A percentile compares a stretch with the other conserved stretches of the same genome.
These are phyloP conservation scores for Phengaris arion DNA, from an alignment of 2,888 invertebrate genomes.

Conservation along the genomic window DNA sequence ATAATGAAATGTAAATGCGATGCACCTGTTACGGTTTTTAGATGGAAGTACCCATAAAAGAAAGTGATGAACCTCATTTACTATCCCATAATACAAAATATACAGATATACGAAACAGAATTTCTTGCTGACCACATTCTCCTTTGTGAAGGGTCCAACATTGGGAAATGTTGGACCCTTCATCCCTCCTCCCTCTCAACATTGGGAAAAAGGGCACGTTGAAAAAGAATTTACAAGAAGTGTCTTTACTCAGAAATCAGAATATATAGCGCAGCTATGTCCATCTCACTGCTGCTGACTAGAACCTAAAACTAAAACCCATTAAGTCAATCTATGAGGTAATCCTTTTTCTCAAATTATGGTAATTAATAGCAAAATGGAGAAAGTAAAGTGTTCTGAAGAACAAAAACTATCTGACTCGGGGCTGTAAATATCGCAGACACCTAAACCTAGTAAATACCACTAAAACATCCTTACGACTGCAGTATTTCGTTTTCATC, in stretches of 20 bases:
- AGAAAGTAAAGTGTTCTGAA: too few relatives aligned
- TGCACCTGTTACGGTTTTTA: background rate
- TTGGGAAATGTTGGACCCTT: too few relatives aligned
- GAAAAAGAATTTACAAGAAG: background rate
- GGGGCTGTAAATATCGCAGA: background rate
- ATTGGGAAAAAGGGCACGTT: background rate
- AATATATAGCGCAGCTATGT: too few relatives aligned
- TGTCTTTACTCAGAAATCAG: background rate
- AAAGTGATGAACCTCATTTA: conserved; percentile 20
- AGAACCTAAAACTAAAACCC: too few relatives aligned
- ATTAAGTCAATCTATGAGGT: too few relatives aligned
- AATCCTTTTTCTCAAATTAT: too few relatives aligned
- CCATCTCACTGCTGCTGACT: too few relatives aligned
- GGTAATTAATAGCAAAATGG: too few relatives aligned
- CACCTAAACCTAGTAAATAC: background rate
- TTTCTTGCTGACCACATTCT: background rate
- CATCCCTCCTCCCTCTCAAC: too few relatives aligned
- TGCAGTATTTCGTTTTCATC: conserved; percentile 26
- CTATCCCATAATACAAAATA: background rate
- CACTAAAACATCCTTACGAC: conserved; percentile 9
- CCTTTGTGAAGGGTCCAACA: background rate
- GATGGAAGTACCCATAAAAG: conserved; percentile 9
- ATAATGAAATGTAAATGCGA: background rate
- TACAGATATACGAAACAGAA: background rate
- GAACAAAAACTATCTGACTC: background rate